These are phyloP conservation scores for Napeogenes inachia DNA, from an alignment of 2,888 invertebrate species.

Conservation along the genomic window DNA sequence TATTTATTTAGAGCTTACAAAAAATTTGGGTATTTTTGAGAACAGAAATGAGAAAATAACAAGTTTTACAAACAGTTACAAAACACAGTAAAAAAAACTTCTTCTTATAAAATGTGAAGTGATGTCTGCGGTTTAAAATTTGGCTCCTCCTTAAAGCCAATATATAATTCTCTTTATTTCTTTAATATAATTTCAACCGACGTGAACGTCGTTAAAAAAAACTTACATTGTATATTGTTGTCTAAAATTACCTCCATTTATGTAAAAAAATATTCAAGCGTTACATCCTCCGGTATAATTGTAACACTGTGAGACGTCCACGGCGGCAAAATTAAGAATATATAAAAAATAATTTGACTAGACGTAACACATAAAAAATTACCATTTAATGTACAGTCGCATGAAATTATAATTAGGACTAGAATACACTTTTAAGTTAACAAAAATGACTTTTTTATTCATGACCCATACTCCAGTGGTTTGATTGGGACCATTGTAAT, in stretches of 20 bases:
- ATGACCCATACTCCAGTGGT: not conserved
- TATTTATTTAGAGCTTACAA: not conserved
- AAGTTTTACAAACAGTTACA: not conserved
- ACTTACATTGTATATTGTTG: slow-evolving; percentile 29
- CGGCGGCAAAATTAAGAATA: slow-evolving; percentile 48
- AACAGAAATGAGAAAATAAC: not conserved
- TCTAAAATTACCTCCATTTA: slow-evolving; percentile 29
- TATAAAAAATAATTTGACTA: slow-evolving; percentile 73
- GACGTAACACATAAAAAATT: slow-evolving; percentile 67
- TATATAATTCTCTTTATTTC: slow-evolving; percentile 68
- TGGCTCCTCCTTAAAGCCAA: slow-evolving; percentile 71
- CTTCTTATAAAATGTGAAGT: slow-evolving; percentile 38
- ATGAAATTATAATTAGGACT: slow-evolving; percentile 41
- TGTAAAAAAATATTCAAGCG: slow-evolving; percentile 27
- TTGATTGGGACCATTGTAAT: not conserved
- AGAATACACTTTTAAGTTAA: slow-evolving; percentile 30
- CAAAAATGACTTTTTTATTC: slow-evolving; percentile 11
- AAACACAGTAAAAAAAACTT: not conserved
- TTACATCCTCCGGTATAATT: slow-evolving; percentile 16
- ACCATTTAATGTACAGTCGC: slow-evolving; percentile 65
- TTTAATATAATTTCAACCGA: slow-evolving; percentile 54
- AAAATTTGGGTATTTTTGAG: not conserved
- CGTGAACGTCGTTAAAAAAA: slow-evolving; percentile 43
- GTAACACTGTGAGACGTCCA: slow-evolving; percentile 42
- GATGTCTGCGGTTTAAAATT: slow-evolving; percentile 50